Conservation (phyloP, 2,888 invertebrate species). For the Drosophila anceps region DNA sequence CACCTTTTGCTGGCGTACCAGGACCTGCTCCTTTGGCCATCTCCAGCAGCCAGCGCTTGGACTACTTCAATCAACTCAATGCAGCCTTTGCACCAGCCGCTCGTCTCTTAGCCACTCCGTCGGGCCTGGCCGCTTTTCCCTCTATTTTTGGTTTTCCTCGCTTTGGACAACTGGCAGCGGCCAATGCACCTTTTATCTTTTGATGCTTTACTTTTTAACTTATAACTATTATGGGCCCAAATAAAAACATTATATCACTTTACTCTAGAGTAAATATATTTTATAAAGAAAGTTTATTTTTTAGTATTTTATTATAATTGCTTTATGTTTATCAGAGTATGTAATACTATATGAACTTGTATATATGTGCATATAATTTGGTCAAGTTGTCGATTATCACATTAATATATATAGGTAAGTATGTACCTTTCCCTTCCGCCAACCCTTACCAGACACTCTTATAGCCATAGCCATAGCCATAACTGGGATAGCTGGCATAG, state of each 20-base stretch:
- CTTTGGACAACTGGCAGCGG: slow-evolving; percentile 51
- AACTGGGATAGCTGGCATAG: no score
- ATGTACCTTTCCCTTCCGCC: not conserved
- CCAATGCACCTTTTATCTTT: slow-evolving; percentile 36
- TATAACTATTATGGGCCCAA: slow-evolving; percentile 8
- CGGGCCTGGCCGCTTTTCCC: slow-evolving; percentile 43
- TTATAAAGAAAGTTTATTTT: not conserved
- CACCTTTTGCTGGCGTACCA: slow-evolving; percentile 6
- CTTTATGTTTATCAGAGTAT: not conserved
- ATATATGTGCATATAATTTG: slow-evolving; percentile 14
- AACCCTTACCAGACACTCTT: slow-evolving; percentile 62
- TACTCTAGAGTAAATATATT: not conserved
- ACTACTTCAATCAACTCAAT: slow-evolving; percentile 75
- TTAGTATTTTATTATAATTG: slow-evolving; percentile 5
- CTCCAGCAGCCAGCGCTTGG: slow-evolving; percentile 76
- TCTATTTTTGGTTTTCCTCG: slow-evolving; percentile 39
- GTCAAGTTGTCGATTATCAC: slow-evolving; percentile 51
- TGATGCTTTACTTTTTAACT: slow-evolving; percentile 11
- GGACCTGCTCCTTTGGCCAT: slow-evolving; percentile 57
- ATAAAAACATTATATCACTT: slow-evolving; percentile 35
- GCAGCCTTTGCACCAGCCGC: slow-evolving; percentile 64
- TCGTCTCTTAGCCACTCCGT: slow-evolving; percentile 54
- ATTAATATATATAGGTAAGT: slow-evolving; percentile 24
- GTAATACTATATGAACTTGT: not conserved
- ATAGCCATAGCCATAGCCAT: slow-evolving; percentile 69